Percentiles rank a stretch among this genome's conserved stretches.
phyloP scores from a whole-genome alignment of 2,113 vertebrate genomes.

The Chelonoidis abingdonii region DNA sequence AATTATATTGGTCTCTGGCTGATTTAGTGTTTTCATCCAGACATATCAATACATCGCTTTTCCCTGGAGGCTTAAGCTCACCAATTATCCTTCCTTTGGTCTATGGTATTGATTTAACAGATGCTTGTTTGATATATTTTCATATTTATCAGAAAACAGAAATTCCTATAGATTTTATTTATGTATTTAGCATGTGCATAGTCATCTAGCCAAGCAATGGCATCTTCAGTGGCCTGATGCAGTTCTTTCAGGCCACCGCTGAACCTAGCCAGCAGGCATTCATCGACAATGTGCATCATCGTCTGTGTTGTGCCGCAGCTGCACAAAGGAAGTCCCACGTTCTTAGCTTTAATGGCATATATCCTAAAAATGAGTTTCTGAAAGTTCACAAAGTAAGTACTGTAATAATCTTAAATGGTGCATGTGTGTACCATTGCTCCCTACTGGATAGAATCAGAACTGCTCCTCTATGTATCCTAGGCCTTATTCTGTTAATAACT shows the following conservation, averaged over 20 bases:
- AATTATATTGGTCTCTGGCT: not conserved
- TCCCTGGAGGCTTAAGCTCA: not conserved
- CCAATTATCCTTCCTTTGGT: not conserved
- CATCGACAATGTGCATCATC: no score
- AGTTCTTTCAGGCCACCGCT: no score
- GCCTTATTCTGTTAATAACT: not conserved
- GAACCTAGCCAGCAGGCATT: no score
- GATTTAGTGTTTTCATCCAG: not conserved
- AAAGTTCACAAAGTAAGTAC: not conserved
- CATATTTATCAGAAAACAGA: not conserved
- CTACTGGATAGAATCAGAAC: slow-evolving; percentile 5
- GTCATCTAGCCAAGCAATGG: no score
- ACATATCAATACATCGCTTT: not conserved
- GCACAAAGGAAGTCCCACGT: not conserved
- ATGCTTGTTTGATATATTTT: not conserved
- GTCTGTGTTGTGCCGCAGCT: no score
- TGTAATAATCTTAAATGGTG: slow-evolving; percentile 14
- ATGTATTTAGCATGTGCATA: no score
- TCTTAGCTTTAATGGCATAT: not conserved
- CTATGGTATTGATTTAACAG: not conserved
- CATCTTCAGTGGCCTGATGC: no score
- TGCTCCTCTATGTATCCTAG: not conserved
- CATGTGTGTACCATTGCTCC: not conserved
- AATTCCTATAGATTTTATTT: not conserved
- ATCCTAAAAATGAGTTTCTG: not conserved